Percentiles rank a stretch among this genome's conserved stretches.
These are phyloP conservation scores for Microctenopoma lineatum DNA, from an alignment of 2,797 vertebrate species.

Conservation along the genomic window DNA sequence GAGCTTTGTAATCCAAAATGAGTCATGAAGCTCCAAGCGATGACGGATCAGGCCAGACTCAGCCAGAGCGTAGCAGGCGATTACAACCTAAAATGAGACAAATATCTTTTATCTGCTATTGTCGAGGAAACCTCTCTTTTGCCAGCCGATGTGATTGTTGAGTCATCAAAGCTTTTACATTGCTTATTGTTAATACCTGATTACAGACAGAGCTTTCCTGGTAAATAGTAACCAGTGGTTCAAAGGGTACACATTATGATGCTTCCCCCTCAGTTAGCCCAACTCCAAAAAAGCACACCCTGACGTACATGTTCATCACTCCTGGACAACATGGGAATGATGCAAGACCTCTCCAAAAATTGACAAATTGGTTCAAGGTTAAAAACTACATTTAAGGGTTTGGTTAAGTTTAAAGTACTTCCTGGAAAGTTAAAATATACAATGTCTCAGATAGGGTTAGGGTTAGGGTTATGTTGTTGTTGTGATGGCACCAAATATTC, in stretches of 20 bases:
- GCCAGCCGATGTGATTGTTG: neutral
- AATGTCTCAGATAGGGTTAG: too few species aligned
- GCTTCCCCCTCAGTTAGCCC: too few species aligned
- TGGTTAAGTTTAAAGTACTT: too few species aligned
- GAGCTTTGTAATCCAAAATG: neutral
- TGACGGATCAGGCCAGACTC: conserved; percentile 24
- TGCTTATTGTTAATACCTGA: conserved; percentile 15
- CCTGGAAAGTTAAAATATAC: too few species aligned
- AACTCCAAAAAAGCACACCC: too few species aligned
- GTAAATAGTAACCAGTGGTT: conserved; percentile 5
- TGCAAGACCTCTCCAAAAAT: too few species aligned
- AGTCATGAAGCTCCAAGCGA: conserved; percentile 3
- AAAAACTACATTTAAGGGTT: too few species aligned
- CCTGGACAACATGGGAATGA: too few species aligned
- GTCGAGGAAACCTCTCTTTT: conserved; percentile 19
- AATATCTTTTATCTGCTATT: conserved; percentile 10
- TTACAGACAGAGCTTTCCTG: conserved; percentile 16
- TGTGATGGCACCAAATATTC: too few species aligned
- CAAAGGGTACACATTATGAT: neutral
- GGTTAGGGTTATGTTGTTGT: too few species aligned
- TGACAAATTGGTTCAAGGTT: too few species aligned
- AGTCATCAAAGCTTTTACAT: conserved; percentile 25
- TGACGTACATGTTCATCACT: too few species aligned
- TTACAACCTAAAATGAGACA: conserved; percentile 36
- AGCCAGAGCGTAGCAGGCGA: conserved; percentile 24